Conservation (phyloP, 2,797 vertebrate species). For the Lepus townsendii region DNA sequence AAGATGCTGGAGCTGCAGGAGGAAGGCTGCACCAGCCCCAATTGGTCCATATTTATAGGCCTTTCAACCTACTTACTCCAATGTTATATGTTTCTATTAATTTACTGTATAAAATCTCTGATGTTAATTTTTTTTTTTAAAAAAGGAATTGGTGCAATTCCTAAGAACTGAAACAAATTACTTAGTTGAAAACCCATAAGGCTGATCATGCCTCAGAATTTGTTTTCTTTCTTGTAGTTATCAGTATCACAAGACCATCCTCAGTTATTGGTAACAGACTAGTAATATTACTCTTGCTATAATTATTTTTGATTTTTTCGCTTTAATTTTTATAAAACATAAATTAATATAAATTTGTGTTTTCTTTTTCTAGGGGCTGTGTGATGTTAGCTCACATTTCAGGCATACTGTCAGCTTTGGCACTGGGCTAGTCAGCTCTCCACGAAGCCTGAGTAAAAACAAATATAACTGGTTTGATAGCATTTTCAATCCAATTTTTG, state of each 20-base stretch:
- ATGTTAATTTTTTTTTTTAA: neutral
- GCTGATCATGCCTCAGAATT: neutral
- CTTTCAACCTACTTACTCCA: neutral
- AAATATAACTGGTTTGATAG: neutral
- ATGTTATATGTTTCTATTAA: neutral
- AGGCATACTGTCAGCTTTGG: neutral
- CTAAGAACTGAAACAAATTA: neutral
- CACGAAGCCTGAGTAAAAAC: neutral
- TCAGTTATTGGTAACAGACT: neutral
- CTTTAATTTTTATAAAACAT: neutral
- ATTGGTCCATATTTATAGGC: neutral
- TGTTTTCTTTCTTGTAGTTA: neutral
- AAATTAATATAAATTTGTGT: neutral
- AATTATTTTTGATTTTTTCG: neutral
- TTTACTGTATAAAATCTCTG: neutral
- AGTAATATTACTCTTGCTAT: neutral
- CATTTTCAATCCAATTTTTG: constrained; percentile 18
- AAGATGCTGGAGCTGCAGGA: too few species aligned
- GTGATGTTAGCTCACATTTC: neutral
- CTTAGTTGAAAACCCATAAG: neutral
- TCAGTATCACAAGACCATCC: neutral
- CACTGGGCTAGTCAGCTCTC: neutral
- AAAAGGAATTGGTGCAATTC: neutral
- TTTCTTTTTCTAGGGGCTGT: constrained; percentile 18
- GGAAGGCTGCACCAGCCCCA: neutral